Evolutionary conservation across 2,888 invertebrate genomes (phyloP).

Genomic region (Caenorhabditis sp.): DNA sequence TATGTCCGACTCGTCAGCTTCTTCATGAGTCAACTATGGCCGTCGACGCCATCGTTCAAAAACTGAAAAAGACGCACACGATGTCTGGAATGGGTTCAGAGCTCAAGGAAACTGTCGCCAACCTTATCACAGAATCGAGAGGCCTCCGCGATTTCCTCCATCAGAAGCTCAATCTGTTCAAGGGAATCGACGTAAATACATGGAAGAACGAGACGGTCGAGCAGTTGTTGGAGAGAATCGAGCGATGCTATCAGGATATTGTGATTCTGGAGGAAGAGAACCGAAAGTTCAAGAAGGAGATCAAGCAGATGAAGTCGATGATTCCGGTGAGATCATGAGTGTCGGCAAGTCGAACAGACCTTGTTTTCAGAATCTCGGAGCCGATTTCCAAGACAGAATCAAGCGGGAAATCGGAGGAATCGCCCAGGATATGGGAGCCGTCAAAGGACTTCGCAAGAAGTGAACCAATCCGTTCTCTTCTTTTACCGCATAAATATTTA

Average conservation of each 20-base stretch:
- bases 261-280: constrained; percentile 58
- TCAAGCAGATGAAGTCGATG: constrained; percentile 28
- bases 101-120: constrained; percentile 31
- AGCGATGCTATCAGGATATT: constrained; percentile 46
- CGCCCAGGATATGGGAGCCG: constrained; percentile 56
- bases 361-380: constrained; percentile 46
- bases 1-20: constrained; percentile 54
- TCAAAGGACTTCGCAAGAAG: constrained; percentile 38
- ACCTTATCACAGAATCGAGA: constrained; percentile 37
- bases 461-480: not conserved
- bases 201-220: constrained; percentile 52
- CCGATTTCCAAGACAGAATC: constrained; percentile 53
- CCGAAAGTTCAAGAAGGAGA: constrained; percentile 52
- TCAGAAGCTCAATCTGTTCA: constrained; percentile 55
- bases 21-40: constrained; percentile 54
- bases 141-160: constrained; percentile 54
- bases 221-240: constrained; percentile 45
- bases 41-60: constrained; percentile 56
- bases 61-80: constrained; percentile 38
- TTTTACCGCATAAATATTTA: constrained; percentile 17
- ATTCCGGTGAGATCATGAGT: constrained; percentile 45
- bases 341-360: too few relatives aligned
- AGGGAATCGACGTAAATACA: constrained; percentile 50
- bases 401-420: constrained; percentile 58
- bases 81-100: constrained; percentile 31